These are phyloP conservation scores for Shargacucullia verbasci DNA, from an alignment of 2,888 invertebrate species.

Conservation along the genomic window DNA sequence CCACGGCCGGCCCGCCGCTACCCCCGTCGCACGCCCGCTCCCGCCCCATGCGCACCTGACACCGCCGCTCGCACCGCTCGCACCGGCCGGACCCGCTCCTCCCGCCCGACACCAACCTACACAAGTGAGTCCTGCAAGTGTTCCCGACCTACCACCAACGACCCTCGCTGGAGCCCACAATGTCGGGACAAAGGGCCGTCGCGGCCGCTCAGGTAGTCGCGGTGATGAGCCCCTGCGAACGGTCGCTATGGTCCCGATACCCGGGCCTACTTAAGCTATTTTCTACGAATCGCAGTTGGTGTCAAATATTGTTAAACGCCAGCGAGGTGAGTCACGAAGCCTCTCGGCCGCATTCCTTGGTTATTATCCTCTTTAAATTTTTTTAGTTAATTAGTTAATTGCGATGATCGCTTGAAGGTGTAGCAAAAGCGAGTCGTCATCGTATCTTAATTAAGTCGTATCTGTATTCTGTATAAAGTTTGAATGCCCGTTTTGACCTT, in stretches of 20 bases:
- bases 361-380: constrained; percentile 41
- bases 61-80: constrained; percentile 62
- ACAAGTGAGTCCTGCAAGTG: constrained; percentile 70
- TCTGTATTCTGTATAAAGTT: background rate
- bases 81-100: constrained; percentile 44
- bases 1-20: constrained; percentile 35
- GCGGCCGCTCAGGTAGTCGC: no score
- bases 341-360: constrained; percentile 33
- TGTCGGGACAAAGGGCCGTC: background rate
- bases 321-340: constrained; percentile 43
- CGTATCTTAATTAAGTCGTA: constrained; percentile 9
- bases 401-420: constrained; percentile 25
- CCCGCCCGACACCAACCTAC: constrained; percentile 51
- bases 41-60: constrained; percentile 78
- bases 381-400: constrained; percentile 50
- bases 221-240: constrained; percentile 1
- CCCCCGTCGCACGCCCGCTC: constrained; percentile 53
- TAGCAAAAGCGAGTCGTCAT: constrained; percentile 31
- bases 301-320: constrained; percentile 4
- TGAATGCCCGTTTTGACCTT: background rate
- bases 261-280: background rate
- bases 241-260: background rate
- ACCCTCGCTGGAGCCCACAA: background rate
- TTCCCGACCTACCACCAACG: constrained; percentile 1
- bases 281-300: constrained; percentile 1